These are phyloP conservation scores for Campoletis raptor DNA, from an alignment of 2,888 invertebrate genomes.

Conservation along the genomic window DNA sequence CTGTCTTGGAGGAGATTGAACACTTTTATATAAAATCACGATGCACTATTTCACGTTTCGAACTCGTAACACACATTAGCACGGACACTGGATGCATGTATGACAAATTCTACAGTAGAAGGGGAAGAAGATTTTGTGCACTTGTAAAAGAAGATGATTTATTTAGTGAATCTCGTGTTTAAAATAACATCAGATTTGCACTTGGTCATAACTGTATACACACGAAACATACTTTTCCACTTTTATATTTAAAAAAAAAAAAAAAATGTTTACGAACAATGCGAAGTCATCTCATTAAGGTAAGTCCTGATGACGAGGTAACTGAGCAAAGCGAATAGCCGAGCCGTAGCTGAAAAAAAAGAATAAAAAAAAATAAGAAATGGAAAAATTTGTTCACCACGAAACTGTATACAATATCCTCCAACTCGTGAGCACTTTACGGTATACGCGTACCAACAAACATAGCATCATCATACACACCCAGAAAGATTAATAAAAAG, in stretches of 20 bases:
- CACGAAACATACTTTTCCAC: background rate
- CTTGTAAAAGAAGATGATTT: background rate
- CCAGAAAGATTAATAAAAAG: conserved; percentile 52
- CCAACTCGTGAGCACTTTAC: conserved; percentile 23
- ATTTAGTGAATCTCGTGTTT: background rate
- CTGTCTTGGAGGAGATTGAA: background rate
- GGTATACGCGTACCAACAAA: conserved; percentile 26
- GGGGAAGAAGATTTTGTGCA: background rate
- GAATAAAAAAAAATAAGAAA: background rate
- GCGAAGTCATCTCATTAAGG: conserved; percentile 38
- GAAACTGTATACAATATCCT: conserved; percentile 41
- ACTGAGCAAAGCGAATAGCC: conserved; percentile 29
- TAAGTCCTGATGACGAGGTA: conserved; percentile 42
- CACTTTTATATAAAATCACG: background rate
- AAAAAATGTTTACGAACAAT: conserved; percentile 4
- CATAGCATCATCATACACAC: conserved; percentile 25
- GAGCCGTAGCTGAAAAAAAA: conserved; percentile 7
- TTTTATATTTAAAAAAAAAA: background rate
- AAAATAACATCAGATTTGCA: background rate
- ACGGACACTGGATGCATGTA: background rate
- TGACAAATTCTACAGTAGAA: background rate
- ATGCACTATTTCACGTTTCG: background rate
- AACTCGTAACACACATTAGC: background rate
- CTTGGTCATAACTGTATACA: background rate
- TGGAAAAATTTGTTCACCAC: background rate